A percentile compares a stretch with the other conserved stretches of the same genome.
Conservation (phyloP, 2,797 vertebrate genomes). For the Jordanella pulchra region DNA sequence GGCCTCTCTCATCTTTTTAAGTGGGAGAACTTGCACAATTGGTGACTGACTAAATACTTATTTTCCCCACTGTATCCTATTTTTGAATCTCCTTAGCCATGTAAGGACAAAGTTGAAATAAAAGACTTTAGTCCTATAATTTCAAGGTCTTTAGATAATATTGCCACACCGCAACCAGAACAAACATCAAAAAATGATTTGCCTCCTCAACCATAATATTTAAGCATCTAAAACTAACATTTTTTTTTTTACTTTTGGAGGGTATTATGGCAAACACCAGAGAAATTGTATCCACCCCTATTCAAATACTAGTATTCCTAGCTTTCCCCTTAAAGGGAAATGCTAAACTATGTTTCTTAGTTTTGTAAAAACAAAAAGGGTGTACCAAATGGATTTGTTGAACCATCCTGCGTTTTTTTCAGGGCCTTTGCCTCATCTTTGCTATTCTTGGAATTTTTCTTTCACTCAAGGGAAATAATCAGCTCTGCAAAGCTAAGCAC, state of each 20-base stretch:
- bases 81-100: not conserved
- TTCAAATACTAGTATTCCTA: not conserved
- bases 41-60: too few species aligned
- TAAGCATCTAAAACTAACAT: not conserved
- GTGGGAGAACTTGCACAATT: too few species aligned
- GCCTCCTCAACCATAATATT: not conserved
- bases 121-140: not conserved
- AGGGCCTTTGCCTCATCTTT: conserved; percentile 23
- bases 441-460: conserved; percentile 12
- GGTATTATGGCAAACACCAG: not conserved
- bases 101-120: not conserved
- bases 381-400: not conserved
- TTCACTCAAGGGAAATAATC: conserved; percentile 37
- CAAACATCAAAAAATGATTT: not conserved
- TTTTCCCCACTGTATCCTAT: too few species aligned
- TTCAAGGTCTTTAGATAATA: not conserved
- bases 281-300: not conserved
- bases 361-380: not conserved
- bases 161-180: not conserved
- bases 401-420: conserved; percentile 2
- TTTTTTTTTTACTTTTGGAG: not conserved
- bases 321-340: not conserved
- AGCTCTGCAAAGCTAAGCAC: conserved; percentile 34
- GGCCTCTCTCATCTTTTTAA: too few species aligned
- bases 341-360: not conserved